Evolutionary conservation across 2,888 invertebrate species (phyloP).

Genomic region (Mythimna ferrago): DNA sequence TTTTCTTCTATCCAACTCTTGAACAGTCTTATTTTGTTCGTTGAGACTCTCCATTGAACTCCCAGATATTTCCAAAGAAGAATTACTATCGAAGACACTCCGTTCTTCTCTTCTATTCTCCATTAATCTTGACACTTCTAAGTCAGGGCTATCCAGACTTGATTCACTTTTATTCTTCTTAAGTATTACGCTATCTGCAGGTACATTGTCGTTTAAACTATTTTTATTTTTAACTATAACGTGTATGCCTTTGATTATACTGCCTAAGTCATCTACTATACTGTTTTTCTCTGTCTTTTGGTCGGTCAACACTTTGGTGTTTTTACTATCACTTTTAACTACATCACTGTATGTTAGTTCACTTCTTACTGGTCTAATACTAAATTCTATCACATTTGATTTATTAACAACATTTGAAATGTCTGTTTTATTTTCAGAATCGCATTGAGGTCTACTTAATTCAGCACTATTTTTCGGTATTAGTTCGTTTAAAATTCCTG

Average conservation of each 20-base stretch:
- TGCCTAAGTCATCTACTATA: conserved; percentile 85
- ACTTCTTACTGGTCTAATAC: conserved; percentile 62
- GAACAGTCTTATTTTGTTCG: conserved; percentile 75
- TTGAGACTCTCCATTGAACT: conserved; percentile 89
- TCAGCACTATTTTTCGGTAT: conserved; percentile 26
- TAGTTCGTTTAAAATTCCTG: conserved; percentile 35
- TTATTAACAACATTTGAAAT: conserved; percentile 18
- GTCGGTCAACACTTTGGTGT: conserved; percentile 58
- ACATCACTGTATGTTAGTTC: conserved; percentile 69
- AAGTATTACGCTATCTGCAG: conserved; percentile 84
- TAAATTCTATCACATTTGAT: conserved; percentile 53
- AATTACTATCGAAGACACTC: conserved; percentile 86
- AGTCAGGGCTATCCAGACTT: conserved; percentile 88
- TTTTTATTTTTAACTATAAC: conserved; percentile 76
- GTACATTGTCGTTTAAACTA: conserved; percentile 77
- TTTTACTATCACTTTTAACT: conserved; percentile 71
- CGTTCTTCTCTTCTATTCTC: conserved; percentile 76
- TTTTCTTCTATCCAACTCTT: conserved; percentile 83
- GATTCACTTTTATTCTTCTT: conserved; percentile 90
- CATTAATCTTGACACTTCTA: conserved; percentile 89
- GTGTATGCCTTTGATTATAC: conserved; percentile 83
- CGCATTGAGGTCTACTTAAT: conserved; percentile 15
- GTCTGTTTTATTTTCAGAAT: conserved; percentile 30
- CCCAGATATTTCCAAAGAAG: conserved; percentile 87
- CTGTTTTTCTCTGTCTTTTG: conserved; percentile 71